These are phyloP conservation scores for Plecotus auritus DNA, from an alignment of 2,113 vertebrate genomes.

Conservation along the genomic window DNA sequence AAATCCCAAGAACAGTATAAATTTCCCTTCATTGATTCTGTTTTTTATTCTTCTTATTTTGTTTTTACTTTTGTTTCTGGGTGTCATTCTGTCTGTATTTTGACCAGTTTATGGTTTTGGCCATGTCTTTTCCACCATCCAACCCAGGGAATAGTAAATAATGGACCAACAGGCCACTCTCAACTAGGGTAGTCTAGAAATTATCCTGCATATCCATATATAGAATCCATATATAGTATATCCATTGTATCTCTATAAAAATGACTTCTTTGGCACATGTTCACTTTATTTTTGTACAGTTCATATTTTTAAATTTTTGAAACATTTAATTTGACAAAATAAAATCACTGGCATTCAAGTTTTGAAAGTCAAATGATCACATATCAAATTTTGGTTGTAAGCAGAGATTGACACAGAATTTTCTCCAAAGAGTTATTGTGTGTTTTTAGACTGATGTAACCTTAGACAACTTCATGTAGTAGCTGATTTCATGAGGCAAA, in stretches of 20 bases:
- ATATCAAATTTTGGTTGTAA: not conserved
- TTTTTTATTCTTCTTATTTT: not conserved
- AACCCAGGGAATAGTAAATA: not conserved
- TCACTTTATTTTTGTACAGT: not conserved
- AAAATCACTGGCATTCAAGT: slow-evolving; percentile 6
- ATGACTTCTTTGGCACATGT: not conserved
- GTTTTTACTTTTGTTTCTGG: slow-evolving; percentile 16
- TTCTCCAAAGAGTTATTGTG: not conserved
- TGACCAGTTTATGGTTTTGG: not conserved
- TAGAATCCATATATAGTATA: not conserved
- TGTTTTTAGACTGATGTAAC: not conserved
- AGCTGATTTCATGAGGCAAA: slow-evolving; percentile 42
- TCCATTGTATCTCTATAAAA: not conserved
- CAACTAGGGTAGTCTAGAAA: not conserved
- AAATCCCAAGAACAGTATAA: not conserved
- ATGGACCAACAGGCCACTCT: not conserved
- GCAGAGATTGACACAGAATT: not conserved
- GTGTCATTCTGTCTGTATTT: not conserved
- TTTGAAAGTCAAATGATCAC: slow-evolving; percentile 23
- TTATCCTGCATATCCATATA: not conserved
- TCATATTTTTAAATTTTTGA: not conserved
- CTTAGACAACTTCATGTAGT: not conserved
- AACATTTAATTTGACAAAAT: not conserved
- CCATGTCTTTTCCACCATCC: not conserved
- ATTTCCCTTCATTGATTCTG: not conserved